Evolutionary conservation across 2,888 invertebrate genomes (phyloP), one percentile per base, ranked within the genome.

Genomic region (Polydrusus pterygomalis): DNA sequence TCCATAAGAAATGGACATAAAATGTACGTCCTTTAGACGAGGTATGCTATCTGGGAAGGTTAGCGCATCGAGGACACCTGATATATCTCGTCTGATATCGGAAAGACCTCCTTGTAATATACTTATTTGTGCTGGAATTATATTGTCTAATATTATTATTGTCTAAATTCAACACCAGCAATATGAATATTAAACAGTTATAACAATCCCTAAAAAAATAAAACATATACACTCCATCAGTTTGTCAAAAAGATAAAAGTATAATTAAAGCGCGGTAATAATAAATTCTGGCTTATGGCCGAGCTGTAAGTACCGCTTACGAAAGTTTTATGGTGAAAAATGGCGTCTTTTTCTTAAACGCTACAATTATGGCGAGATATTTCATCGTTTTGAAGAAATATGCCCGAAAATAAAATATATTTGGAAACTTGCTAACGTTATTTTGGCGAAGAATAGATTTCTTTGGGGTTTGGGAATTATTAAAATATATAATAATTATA

Each of bases 301-400:
- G 11, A 25, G 20, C 30, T 54, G 25, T 54, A 54, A 54, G 25
- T 54, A 54, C 54, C 54, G 54, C 54, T 54, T 54, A 30, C n/a
- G 30, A 25, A 54, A 54, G 54, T 54, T 54, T 54, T 54, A 54
- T 54, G 54, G 11, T 54, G 54, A 54, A 54, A 25, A 54, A 54
- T 30, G 30, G 54, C 54, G 54, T 25, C 25, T 54, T 11, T 54
- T 11, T 13, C 54, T 30, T 54, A 54, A 54, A 54, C 30, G 54
- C n/a, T 25, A 30, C 54, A 54, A 54, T 54, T 54, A 54, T 25
- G 54, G 54, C 30, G 13, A 54, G 11, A 54, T 54, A 54, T 54
- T 30, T 54, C 30, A 54, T 54, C 54, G 20, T 54, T 54, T 54
- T 54, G 10, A 54, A 25, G 25, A 54, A 54, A 54, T 54, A 54